A percentile compares a stretch with the other conserved stretches of the same genome.
Conservation (phyloP, 2,113 vertebrate genomes). For the Hippocampus guttulatus region DNA sequence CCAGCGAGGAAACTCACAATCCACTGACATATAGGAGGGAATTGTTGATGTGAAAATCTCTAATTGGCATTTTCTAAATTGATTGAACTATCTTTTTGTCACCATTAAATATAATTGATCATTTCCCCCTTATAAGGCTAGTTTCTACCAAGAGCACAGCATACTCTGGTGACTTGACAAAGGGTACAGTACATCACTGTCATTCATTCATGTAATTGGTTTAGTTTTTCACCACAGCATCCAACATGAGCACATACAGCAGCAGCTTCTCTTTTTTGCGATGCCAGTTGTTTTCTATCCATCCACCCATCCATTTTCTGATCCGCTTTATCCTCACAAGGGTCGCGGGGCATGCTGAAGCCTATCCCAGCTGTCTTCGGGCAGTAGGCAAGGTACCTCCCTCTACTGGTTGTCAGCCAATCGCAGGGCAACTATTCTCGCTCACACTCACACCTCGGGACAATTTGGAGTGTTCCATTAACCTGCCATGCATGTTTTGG, state of each 20-base stretch:
- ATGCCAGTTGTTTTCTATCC: constrained; percentile 4
- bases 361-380: too few species aligned
- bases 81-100: neutral
- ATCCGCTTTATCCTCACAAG: too few species aligned
- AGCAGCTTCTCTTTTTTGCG: constrained; percentile 11
- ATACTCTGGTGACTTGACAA: neutral
- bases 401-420: too few species aligned
- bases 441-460: too few species aligned
- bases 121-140: neutral
- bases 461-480: too few species aligned
- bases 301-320: too few species aligned
- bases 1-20: neutral
- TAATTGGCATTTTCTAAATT: neutral
- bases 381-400: too few species aligned
- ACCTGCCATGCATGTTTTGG: too few species aligned
- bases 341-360: too few species aligned
- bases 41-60: neutral
- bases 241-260: constrained; percentile 19
- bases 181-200: neutral
- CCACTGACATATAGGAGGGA: neutral
- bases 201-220: neutral
- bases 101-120: neutral
- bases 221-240: neutral
- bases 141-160: neutral
- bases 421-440: too few species aligned